phyloP scores from a whole-genome alignment of 2,888 invertebrate genomes.

The Phaonia tiefii region DNA sequence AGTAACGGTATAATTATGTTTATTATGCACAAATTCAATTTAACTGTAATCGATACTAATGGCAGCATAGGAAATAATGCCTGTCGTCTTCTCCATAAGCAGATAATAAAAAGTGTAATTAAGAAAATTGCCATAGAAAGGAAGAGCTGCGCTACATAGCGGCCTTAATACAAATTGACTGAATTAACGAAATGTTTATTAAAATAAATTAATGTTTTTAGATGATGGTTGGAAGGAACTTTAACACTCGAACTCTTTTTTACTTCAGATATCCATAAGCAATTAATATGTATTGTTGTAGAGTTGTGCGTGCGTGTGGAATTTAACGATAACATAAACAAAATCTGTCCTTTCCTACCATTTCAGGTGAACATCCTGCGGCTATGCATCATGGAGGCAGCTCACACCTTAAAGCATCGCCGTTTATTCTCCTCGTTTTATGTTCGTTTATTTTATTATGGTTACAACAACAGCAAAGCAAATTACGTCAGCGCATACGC shows the following conservation, averaged over 20 bases:
- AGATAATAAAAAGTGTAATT: slow-evolving; percentile 35
- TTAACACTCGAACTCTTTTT: too few species aligned
- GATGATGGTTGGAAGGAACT: not conserved
- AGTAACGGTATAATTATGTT: not conserved
- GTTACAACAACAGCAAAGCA: slow-evolving; percentile 68
- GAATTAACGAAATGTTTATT: slow-evolving; percentile 26
- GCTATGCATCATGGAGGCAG: slow-evolving; percentile 89
- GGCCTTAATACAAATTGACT: slow-evolving; percentile 3
- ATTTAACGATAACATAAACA: slow-evolving; percentile 1
- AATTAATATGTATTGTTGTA: too few species aligned
- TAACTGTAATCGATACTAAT: slow-evolving; percentile 47
- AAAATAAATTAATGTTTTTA: slow-evolving; percentile 32
- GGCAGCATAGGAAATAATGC: not conserved
- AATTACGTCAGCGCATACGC: slow-evolving; percentile 69
- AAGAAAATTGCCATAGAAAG: slow-evolving; percentile 14
- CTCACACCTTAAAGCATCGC: slow-evolving; percentile 72
- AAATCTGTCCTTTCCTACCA: slow-evolving; percentile 17
- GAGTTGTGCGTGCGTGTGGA: not conserved
- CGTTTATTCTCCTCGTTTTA: slow-evolving; percentile 72
- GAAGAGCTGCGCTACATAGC: not conserved
- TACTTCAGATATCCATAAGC: too few species aligned
- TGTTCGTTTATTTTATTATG: slow-evolving; percentile 72
- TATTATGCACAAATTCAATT: slow-evolving; percentile 52
- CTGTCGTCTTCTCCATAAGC: not conserved
- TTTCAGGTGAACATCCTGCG: slow-evolving; percentile 88